These are phyloP conservation scores for Daktulosphaira vitifoliae DNA, from an alignment of 1,140 invertebrate species.

Conservation along the genomic window DNA sequence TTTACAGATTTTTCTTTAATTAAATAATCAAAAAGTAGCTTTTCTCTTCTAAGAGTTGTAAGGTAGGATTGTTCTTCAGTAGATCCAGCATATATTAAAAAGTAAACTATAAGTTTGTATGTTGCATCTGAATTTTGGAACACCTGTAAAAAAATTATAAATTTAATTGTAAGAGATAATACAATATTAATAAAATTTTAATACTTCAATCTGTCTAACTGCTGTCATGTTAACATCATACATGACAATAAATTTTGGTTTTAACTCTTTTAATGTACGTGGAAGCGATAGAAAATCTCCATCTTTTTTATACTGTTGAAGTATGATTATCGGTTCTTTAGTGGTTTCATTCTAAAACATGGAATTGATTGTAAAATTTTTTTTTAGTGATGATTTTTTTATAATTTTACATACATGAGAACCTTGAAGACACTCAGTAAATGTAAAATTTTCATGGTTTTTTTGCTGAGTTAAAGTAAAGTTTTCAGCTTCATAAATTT, in stretches of 20 bases:
- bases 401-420: too few relatives aligned
- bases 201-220: slow-evolving; percentile 78
- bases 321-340: slow-evolving; percentile 53
- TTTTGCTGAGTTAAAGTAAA: slow-evolving; percentile 43
- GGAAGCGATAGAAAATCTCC: slow-evolving; percentile 60
- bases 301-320: slow-evolving; percentile 66
- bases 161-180: background rate
- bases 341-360: slow-evolving; percentile 29
- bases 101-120: slow-evolving; percentile 65
- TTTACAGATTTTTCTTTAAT: slow-evolving; percentile 84
- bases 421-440: slow-evolving; percentile 35
- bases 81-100: slow-evolving; percentile 78
- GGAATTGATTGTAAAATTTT: slow-evolving; percentile 4
- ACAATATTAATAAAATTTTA: background rate
- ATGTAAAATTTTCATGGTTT: slow-evolving; percentile 38
- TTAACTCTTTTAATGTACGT: slow-evolving; percentile 54
- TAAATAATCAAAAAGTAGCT: slow-evolving; percentile 85
- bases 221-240: slow-evolving; percentile 83
- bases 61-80: slow-evolving; percentile 94
- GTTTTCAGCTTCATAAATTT: slow-evolving; percentile 38
- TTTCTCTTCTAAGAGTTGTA: slow-evolving; percentile 79
- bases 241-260: slow-evolving; percentile 77
- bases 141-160: slow-evolving; percentile 49
- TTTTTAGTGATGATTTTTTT: slow-evolving; percentile 20
- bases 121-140: slow-evolving; percentile 55